Percentiles rank a stretch among this genome's conserved stretches.
Conservation (phyloP, 23 tunicate genomes). For the Trididemnum nubilum region DNA sequence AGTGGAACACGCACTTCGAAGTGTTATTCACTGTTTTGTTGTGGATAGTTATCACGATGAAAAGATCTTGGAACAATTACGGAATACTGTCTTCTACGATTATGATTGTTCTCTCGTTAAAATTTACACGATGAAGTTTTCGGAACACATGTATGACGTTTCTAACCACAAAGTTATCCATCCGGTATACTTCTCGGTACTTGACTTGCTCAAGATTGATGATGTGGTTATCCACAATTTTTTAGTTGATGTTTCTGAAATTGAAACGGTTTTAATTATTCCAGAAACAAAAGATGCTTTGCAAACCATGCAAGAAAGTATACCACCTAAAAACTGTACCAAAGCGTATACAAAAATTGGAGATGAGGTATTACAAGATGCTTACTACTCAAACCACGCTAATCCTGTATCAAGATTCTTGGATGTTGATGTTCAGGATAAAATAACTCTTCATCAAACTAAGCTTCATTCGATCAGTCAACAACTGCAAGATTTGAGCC, state of each 20-base stretch:
- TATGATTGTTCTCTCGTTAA: slow-evolving; percentile 56
- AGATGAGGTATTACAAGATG: slow-evolving; percentile 71
- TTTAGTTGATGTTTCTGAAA: slow-evolving; percentile 64
- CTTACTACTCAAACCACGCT: slow-evolving; percentile 70
- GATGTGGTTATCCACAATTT: slow-evolving; percentile 82
- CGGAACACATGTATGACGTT: slow-evolving; percentile 51
- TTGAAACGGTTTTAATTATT: slow-evolving; percentile 78
- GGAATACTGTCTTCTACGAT: slow-evolving; percentile 53
- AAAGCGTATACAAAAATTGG: slow-evolving; percentile 76
- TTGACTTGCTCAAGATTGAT: slow-evolving; percentile 68
- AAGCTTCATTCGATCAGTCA: slow-evolving; percentile 8
- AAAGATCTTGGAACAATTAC: slow-evolving; percentile 50
- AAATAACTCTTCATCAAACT: slow-evolving; percentile 27
- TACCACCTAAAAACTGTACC: slow-evolving; percentile 65
- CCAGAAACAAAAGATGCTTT: slow-evolving; percentile 70
- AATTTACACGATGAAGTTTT: slow-evolving; percentile 70
- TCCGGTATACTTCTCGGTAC: slow-evolving; percentile 51
- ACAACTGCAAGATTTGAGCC: neutral
- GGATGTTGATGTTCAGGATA: slow-evolving; percentile 66
- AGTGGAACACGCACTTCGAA: slow-evolving; percentile 70
- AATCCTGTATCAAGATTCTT: slow-evolving; percentile 62
- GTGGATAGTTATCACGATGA: slow-evolving; percentile 85
- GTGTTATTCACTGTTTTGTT: slow-evolving; percentile 55
- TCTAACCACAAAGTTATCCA: slow-evolving; percentile 44
- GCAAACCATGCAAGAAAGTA: slow-evolving; percentile 51